Evolutionary conservation across 2,888 invertebrate genomes (phyloP).

Genomic region (Dione juno): DNA sequence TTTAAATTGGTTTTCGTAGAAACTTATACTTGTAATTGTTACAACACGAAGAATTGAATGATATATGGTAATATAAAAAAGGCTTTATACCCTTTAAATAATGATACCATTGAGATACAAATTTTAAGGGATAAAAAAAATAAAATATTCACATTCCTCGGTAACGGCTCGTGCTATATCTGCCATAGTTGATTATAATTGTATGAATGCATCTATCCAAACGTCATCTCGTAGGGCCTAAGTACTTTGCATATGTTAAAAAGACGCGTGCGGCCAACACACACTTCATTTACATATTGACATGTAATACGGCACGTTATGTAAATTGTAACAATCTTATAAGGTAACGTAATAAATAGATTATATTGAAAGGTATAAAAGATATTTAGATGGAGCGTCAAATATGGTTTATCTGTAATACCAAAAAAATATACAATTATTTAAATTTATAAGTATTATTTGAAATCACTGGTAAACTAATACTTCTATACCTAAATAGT

Average conservation of each 20-base stretch:
- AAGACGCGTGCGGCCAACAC: constrained; percentile 64
- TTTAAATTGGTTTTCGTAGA: too few relatives aligned
- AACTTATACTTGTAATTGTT: constrained; percentile 2
- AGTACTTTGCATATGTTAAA: constrained; percentile 73
- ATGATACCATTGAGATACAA: constrained; percentile 1
- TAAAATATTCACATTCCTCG: constrained; percentile 41
- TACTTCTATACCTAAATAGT: too few relatives aligned
- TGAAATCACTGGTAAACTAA: too few relatives aligned
- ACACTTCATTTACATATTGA: constrained; percentile 44
- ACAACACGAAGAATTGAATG: neutral
- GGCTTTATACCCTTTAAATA: neutral
- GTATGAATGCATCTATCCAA: constrained; percentile 69
- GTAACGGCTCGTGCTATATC: constrained; percentile 54
- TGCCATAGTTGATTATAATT: constrained; percentile 63
- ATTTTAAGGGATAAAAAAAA: constrained; percentile 24
- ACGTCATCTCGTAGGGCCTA: constrained; percentile 67
- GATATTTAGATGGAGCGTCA: neutral
- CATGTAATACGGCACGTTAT: constrained; percentile 32
- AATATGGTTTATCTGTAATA: neutral
- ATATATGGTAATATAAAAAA: constrained; percentile 16
- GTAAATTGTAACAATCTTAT: constrained; percentile 30
- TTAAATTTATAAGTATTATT: too few relatives aligned
- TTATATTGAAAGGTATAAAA: constrained; percentile 1
- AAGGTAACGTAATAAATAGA: constrained; percentile 9
- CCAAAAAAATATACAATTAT: too few relatives aligned